Base-by-base conservation (phyloP, 2,113 vertebrate genomes). In the Melozone crissalis region DNA sequence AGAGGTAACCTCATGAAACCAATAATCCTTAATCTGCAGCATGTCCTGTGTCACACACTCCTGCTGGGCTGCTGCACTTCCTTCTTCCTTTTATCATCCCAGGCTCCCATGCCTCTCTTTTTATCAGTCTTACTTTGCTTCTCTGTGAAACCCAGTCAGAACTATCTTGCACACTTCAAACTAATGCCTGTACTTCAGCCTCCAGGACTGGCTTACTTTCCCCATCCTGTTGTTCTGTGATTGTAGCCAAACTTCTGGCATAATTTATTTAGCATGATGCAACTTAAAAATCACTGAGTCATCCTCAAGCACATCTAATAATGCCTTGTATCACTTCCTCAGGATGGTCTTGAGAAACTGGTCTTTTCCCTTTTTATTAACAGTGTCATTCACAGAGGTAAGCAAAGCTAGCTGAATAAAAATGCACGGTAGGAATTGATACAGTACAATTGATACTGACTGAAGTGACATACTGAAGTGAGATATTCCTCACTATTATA, bases 241-340 rank as follows among this genome's bases (percentile, higher is more conserved):
- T 15, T 1, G 1, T 15, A 86, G 59, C 51, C 63, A 67, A 93
- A 66, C 13, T 59, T 59, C 39, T 92, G 41, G 13, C 63, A 27
- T 24, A 80, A 75, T 75, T 54, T 69, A 30, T 49, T 76, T 33
- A 63, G 65, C 33, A 26, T 71, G 80, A 92, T 52, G 69, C 28
- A 78, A 93, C 44, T 26, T 17, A 35, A 72, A 57, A 78, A 65
- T 11, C 31, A 15, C 66, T 91, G 93, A 93, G 49, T 93, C 91
- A 94, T 68, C 30, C 75, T 73, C 52, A 35, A 73, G n/a, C 18
- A 83, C 55, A 51, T 61, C 71, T 84, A 95, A 73, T 85, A 93
- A 63, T 51, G 63, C 51, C 47, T 81, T 61, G 37, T 94, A 94
- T 93, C 89, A 54, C 95, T 96, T 95, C 93, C 94, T 94, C 77